Evolutionary conservation across 2,888 invertebrate species (phyloP).

Genomic region (Brachylomia viminalis): DNA sequence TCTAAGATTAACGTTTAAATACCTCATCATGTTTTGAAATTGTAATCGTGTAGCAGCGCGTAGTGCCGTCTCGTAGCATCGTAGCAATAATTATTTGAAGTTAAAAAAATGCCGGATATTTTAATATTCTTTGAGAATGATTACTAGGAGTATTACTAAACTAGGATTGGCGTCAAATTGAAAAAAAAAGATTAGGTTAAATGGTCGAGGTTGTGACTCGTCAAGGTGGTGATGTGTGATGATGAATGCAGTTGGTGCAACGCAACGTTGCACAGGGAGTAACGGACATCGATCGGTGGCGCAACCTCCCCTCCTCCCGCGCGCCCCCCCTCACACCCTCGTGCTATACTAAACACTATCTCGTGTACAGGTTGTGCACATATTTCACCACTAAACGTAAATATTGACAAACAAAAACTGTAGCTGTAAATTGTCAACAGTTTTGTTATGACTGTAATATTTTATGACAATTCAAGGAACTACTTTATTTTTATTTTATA

Average conservation of each 20-base stretch:
- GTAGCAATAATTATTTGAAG: conserved; percentile 47
- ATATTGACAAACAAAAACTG: conserved; percentile 48
- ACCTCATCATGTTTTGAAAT: not conserved
- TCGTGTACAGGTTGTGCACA: conserved; percentile 73
- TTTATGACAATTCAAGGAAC: not conserved
- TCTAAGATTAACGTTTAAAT: not conserved
- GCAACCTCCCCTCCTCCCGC: conserved; percentile 60
- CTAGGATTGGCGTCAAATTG: not conserved
- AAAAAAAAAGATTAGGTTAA: not conserved
- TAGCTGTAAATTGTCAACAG: not conserved
- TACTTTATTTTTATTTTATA: not conserved
- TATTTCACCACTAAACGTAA: conserved; percentile 53
- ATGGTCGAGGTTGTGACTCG: not conserved
- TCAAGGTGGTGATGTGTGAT: conserved; percentile 62
- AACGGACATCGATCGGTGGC: conserved; percentile 85
- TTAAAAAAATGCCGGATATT: conserved; percentile 2
- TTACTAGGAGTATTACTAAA: not conserved
- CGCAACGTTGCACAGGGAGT: conserved; percentile 79
- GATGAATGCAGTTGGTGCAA: conserved; percentile 81
- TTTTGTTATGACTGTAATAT: conserved; percentile 1
- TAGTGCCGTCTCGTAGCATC: conserved; percentile 60
- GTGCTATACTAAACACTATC: conserved; percentile 79
- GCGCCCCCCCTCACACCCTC: conserved; percentile 63
- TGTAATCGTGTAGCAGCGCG: conserved; percentile 61
- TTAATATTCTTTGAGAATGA: not conserved